Evolutionary conservation across 2,888 invertebrate species (phyloP), one percentile per base, ranked within the genome.

Genomic region (Thelaira solivaga): DNA sequence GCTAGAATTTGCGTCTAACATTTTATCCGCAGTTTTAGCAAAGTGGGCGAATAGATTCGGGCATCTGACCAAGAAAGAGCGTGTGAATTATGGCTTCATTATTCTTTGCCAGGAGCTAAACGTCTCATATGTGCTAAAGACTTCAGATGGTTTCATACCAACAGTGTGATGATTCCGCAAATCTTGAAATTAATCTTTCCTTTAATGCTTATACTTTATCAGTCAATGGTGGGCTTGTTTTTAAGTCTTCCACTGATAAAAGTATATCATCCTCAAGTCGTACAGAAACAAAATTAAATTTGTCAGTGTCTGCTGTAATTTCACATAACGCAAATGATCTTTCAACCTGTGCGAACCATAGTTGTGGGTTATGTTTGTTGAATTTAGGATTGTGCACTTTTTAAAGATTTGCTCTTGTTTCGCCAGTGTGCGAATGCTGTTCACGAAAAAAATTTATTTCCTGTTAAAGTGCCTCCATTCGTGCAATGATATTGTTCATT

Each of bases 271-370:
- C 51, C 11, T 51, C 51, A 13, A 51, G 18, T 31, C 18, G 51
- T 18, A 36, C 13, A 2, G 36, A 55, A 8, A 62, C 34, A 18
- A 47, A 20, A 13, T 31, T 13, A 45, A 43, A 69, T 59, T 69
- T 69, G 43, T 51, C 59, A 2, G 24, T 29, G 11, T 69, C 69
- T 6, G 29, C 18, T 20, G 29, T 26, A 10, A 55, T 18, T 29
- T 22, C 13, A 26, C 11, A 24, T 16, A 13, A 55, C 10, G 49
- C 18, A 47, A 69, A 69, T 16, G 57, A 69, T 13, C 49, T 45
- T 22, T 71, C 61, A n/a, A 69, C 20, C 43, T 69, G 59, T 18
- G 69, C 71, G 45, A 61, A 61, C 61, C 61, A 71, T 18, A 71
- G 41, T 16, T 71, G 71, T 4, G 71, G 61, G 39, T 61, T 61